A percentile compares a stretch with the other conserved stretches of the same genome.
Evolutionary conservation across 2,888 invertebrate genomes (phyloP).

Genomic region (Microctonus aethiopoides): DNA sequence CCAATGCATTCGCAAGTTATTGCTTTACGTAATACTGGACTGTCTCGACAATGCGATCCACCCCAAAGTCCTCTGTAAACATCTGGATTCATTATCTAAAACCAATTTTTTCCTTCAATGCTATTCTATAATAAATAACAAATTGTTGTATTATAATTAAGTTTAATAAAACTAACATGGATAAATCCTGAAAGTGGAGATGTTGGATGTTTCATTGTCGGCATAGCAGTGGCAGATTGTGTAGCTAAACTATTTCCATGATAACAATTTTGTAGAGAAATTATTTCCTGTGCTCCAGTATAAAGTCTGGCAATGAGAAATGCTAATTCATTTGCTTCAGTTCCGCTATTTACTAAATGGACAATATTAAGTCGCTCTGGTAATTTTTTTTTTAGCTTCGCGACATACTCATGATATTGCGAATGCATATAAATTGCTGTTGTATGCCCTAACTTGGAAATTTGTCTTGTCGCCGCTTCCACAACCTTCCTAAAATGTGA

Average conservation of each 20-base stretch:
- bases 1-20: conserved; percentile 75
- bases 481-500: conserved; percentile 79
- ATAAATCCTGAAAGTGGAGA: conserved; percentile 79
- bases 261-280: conserved; percentile 89
- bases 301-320: conserved; percentile 86
- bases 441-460: conserved; percentile 88
- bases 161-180: conserved; percentile 71
- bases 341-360: conserved; percentile 95
- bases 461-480: conserved; percentile 82
- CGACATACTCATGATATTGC: conserved; percentile 90
- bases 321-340: conserved; percentile 97
- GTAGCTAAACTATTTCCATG: conserved; percentile 91
- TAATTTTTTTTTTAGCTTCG: conserved; percentile 81
- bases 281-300: conserved; percentile 85
- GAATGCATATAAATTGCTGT: conserved; percentile 93
- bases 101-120: conserved; percentile 34
- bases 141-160: not conserved
- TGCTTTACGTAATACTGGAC: conserved; percentile 76
- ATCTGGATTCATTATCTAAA: conserved; percentile 89
- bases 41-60: conserved; percentile 88
- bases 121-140: conserved; percentile 4
- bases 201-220: conserved; percentile 82
- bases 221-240: conserved; percentile 84
- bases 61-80: conserved; percentile 93
- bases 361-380: conserved; percentile 90